Conservation (phyloP, 2,888 invertebrate genomes). For the Caenorhabditis becei region DNA sequence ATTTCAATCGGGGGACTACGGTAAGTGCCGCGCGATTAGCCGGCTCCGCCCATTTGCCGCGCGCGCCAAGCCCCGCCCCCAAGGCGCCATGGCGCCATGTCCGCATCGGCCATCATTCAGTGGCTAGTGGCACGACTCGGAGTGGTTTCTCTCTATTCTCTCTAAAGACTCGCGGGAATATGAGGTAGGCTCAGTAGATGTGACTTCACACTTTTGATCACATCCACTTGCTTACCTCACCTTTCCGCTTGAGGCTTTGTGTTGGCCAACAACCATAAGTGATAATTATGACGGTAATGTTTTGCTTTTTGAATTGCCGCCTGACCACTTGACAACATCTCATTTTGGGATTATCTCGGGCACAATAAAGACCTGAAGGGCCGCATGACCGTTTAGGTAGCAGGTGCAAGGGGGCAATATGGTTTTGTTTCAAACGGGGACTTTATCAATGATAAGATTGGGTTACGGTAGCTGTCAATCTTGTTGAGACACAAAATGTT, state of each 20-base stretch:
- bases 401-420: too few relatives aligned
- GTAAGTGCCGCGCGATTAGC: conserved; percentile 32
- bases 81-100: too few relatives aligned
- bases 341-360: conserved; percentile 54
- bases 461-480: too few relatives aligned
- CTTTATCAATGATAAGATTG: too few relatives aligned
- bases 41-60: conserved; percentile 55
- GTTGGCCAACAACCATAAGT: too few relatives aligned
- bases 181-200: conserved; percentile 60
- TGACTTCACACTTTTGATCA: conserved; percentile 21
- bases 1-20: not conserved
- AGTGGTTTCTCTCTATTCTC: conserved; percentile 16
- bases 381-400: too few relatives aligned
- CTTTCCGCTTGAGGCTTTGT: conserved; percentile 15
- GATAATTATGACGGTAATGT: too few relatives aligned
- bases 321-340: conserved; percentile 5
- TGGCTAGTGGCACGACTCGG: too few relatives aligned
- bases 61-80: not conserved
- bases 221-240: conserved; percentile 47
- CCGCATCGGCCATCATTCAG: too few relatives aligned
- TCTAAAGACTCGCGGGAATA: not conserved
- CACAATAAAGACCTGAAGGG: too few relatives aligned
- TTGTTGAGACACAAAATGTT: too few relatives aligned
- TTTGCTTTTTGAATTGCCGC: conserved; percentile 13
- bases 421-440: too few relatives aligned